Evolutionary conservation across 2,113 vertebrate genomes (phyloP), one percentile per base, ranked within the genome.

Genomic region (human): DNA sequence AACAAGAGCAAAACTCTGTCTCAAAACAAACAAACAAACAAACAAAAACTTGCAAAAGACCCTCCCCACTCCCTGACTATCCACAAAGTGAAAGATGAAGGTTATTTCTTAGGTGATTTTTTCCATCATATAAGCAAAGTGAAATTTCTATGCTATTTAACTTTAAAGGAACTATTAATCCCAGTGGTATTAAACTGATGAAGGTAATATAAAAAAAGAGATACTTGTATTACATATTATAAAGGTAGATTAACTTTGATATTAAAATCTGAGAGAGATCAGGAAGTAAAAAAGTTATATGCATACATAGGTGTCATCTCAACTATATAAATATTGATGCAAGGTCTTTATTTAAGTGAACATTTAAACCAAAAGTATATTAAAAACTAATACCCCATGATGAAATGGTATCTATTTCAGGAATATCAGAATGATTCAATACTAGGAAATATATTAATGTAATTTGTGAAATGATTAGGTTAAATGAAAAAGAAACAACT

Each of bases 251-350:
- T 90, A 92, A 64, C 72, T 94, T 35, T 68, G 40, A 48, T 87
- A 86, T 76, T 92, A 94, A 94, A 94, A 81, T 72, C 66, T 72
- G 64, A 57, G 86, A 64, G n/a, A 18, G 14, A 30, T 61, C 57
- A 23, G 57, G 35, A 85, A 80, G 83, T 82, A 66, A 82, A 35
- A 82, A n/a, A 75, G 38, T 85, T 75, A 38, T 5, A 3, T 50
- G 61, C 55, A 68, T 52, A 57, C 16, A 50, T 72, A 70, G 20
- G 22, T 48, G 20, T 52, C 52, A 45, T 89, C 57, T 86, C 79
- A 70, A 20, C 52, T 82, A 43, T 8, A 79, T 94, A 92, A 96
- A 94, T 97, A 93, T 92, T 94, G 82, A 97, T 79, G 59, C 50
- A 50, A 40, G 82, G 25, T 82, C 50, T 82, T 86, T 61, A 52